Base-by-base conservation (phyloP, 2,113 vertebrate species). In the Trichomycterus rosablanca region DNA sequence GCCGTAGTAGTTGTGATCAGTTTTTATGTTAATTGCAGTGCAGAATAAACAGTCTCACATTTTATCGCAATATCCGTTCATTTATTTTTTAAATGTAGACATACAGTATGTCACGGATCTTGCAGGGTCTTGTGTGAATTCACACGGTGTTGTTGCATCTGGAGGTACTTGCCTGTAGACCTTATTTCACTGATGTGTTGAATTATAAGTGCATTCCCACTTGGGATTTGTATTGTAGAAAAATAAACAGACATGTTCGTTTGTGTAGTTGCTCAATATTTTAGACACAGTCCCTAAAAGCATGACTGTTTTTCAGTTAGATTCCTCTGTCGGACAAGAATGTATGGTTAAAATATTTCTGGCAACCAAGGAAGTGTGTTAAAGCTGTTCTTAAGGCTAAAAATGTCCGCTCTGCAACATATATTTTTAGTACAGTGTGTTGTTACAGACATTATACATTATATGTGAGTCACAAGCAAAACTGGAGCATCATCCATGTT, bases 341-440 rank as follows among this genome's bases (percentile, higher is more conserved):
- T 68, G 67, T 63, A 52, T 63, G 67, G 52, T 49, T 63, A 48
- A 49, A 59, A 52, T 19, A 63, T 56, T 50, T 49, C 24, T 57
- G 51, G 43, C 52, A 55, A 48, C 52, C 22, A 50, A 19, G 42
- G 58, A 14, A 22, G 12, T n/a, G 42, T 55, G 50, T 40, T 34
- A 22, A 48, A 35, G 15, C 1, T 22, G 3, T 65, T 15, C 39
- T 44, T 46, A 26, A 26, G 18, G 7, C 42, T n/a, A n/a, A n/a
- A n/a, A n/a, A n/a, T n/a, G n/a, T n/a, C n/a, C n/a, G 11, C 2
- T 6, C 14, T 2, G 20, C 44, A 11, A 8, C 12, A 7, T 11
- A 46, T 18, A 10, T 23, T 19, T 45, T 6, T 11, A 19, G 14
- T 26, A n/a, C 6, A 42, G 53, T 20, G 8, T 16, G 11, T 15